Conservation (phyloP, 2,113 vertebrate species). For the Taxidea taxus region DNA sequence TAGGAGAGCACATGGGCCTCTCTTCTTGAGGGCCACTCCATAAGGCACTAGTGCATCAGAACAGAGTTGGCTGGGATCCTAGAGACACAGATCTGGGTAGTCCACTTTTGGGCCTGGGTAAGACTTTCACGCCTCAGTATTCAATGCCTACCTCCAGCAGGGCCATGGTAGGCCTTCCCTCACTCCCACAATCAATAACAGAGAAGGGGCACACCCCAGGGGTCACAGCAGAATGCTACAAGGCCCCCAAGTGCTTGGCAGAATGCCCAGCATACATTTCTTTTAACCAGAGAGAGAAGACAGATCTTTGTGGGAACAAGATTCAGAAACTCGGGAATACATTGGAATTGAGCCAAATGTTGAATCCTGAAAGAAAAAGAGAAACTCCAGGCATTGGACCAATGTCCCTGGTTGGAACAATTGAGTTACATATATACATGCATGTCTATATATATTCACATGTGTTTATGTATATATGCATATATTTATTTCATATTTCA, state of each 20-base stretch:
- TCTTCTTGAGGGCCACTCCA: not conserved
- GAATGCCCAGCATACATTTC: conserved; percentile 82
- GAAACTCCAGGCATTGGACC: conserved; percentile 84
- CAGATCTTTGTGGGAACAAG: conserved; percentile 85
- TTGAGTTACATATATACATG: conserved; percentile 64
- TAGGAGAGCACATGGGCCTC: not conserved
- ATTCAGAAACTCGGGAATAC: conserved; percentile 81
- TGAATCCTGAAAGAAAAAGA: conserved; percentile 83
- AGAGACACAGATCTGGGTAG: not conserved
- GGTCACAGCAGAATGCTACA: conserved; percentile 41
- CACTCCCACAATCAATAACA: not conserved
- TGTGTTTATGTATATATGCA: conserved; percentile 68
- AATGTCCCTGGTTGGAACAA: conserved; percentile 82
- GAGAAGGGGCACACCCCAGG: conserved; percentile 13
- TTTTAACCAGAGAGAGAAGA: conserved; percentile 84
- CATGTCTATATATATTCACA: conserved; percentile 63
- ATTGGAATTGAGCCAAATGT: conserved; percentile 80
- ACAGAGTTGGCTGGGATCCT: not conserved
- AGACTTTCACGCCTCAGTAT: not conserved
- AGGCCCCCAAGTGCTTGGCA: conserved; percentile 83
- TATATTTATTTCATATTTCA: conserved; percentile 59
- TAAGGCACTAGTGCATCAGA: not conserved
- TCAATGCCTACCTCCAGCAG: not conserved
- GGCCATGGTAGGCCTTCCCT: not conserved
- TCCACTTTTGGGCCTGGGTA: not conserved